Evolutionary conservation across 2,888 invertebrate species (phyloP), one percentile per base, ranked within the genome.

Genomic region (Apotomis turbidana): DNA sequence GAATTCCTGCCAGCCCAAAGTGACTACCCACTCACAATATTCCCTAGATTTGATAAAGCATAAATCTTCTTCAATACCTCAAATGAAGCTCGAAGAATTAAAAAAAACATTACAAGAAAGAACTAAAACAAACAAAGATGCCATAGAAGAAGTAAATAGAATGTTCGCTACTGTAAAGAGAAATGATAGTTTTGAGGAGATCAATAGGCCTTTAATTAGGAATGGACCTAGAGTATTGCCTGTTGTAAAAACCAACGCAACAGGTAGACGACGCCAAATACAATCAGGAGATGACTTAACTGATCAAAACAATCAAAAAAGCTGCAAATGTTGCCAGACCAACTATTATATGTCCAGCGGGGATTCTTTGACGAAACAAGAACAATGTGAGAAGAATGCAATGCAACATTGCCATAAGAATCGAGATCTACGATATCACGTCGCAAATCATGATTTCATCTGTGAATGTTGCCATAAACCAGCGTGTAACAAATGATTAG

Each of bases 31-130:
- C n/a, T 83, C 79, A 0, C 79, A 79, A 44, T 79, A 79, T 51
- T 78, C 80, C 1, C 77, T 85, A 4, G 83, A 87, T 70, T 72
- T 90, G 6, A 80, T 80, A 0, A 89, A 89, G 75, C 85, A 85
- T 9, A 93, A 93, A 70, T 91, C 92, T 0, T 91, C 87, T 1
- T 93, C 93, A 0, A 88, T 91, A 71, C 92, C 93, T 0, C 91
- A 88, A 83, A 92, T 91, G 91, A 91, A 91, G 73, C 74, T 90
- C n/a, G 92, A 93, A 51, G 90, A 91, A 74, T 71, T 90, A 0
- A 91, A 89, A 71, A 80, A 89, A 41, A 85, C 85, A 3, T 74
- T 90, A 2, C 91, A 87, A 81, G 88, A 86, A 12, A 90, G 88
- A 73, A 81, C 81, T 0, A 87, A 81, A 78, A 87, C 90, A 0